Evolutionary conservation across 1,140 invertebrate genomes (phyloP).

Genomic region (Nephila pilipes): DNA sequence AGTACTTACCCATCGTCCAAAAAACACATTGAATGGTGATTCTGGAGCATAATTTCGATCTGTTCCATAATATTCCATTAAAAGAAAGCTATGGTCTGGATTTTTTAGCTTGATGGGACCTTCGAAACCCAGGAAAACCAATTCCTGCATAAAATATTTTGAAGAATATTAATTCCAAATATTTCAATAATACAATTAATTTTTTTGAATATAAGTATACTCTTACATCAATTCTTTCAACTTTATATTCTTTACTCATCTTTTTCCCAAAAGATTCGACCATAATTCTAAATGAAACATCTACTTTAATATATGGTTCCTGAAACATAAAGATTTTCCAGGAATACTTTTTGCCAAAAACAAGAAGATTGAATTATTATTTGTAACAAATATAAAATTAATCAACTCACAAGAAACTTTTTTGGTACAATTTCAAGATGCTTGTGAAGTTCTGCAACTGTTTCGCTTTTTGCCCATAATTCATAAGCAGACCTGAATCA

Average conservation of each 20-base stretch:
- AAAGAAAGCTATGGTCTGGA: slow-evolving; percentile 89
- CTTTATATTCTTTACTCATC: slow-evolving; percentile 89
- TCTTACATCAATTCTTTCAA: slow-evolving; percentile 91
- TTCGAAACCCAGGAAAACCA: slow-evolving; percentile 90
- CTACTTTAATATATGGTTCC: slow-evolving; percentile 42
- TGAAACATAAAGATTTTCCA: neutral
- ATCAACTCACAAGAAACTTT: slow-evolving; percentile 51
- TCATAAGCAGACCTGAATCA: slow-evolving; percentile 70
- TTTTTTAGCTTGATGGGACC: slow-evolving; percentile 91
- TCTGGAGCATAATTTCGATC: slow-evolving; percentile 88
- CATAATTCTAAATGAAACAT: slow-evolving; percentile 84
- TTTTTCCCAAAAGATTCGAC: slow-evolving; percentile 94
- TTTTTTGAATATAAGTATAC: neutral
- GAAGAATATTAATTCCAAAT: neutral
- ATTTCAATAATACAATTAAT: neutral
- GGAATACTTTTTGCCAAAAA: too few relatives aligned
- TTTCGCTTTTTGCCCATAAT: slow-evolving; percentile 63
- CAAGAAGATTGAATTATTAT: too few relatives aligned
- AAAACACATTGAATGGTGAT: slow-evolving; percentile 88
- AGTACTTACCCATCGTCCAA: slow-evolving; percentile 90
- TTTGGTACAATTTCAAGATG: slow-evolving; percentile 43
- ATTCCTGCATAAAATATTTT: slow-evolving; percentile 83
- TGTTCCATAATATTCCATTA: slow-evolving; percentile 93
- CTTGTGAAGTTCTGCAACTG: slow-evolving; percentile 50
- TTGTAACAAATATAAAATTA: too few relatives aligned